These are phyloP conservation scores for Decapterus maruadsi DNA, from an alignment of 2,797 vertebrate genomes.

Conservation along the genomic window DNA sequence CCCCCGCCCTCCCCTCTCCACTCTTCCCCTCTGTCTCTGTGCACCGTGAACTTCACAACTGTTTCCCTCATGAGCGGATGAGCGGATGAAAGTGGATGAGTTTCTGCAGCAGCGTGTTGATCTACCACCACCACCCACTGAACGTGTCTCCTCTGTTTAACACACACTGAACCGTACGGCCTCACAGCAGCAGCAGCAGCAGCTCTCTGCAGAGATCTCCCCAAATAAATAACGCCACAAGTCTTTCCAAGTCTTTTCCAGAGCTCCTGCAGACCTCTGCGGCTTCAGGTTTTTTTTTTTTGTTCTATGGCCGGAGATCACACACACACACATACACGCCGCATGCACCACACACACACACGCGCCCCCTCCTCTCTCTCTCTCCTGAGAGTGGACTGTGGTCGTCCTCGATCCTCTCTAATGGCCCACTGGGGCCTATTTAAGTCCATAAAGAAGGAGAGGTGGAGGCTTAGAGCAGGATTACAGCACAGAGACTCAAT, in stretches of 20 bases:
- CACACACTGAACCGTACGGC: neutral
- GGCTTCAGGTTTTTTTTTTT: slow-evolving; percentile 5
- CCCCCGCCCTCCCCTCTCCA: no score
- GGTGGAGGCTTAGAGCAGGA: slow-evolving; percentile 66
- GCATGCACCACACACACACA: neutral
- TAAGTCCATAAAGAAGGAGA: slow-evolving; percentile 77
- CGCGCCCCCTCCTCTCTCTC: neutral
- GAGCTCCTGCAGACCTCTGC: slow-evolving; percentile 14
- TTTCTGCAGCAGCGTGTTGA: slow-evolving; percentile 7
- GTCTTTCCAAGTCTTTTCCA: slow-evolving; percentile 23
- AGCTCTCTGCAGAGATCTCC: neutral
- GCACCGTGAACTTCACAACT: neutral
- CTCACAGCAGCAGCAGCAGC: neutral
- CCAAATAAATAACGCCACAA: neutral
- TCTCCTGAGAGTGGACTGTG: slow-evolving; percentile 54
- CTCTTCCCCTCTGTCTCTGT: no score
- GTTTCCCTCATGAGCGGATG: slow-evolving; percentile 3
- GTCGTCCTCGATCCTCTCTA: slow-evolving; percentile 70
- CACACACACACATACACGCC: slow-evolving; percentile 22
- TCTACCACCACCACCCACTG: neutral
- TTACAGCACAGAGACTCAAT: slow-evolving; percentile 65
- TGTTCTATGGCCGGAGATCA: slow-evolving; percentile 12
- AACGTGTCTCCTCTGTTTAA: neutral
- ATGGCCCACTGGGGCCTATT: slow-evolving; percentile 76
- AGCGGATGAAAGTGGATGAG: neutral